Evolutionary conservation across 2,113 vertebrate species (phyloP).

Genomic region (Elanus axillaris): DNA sequence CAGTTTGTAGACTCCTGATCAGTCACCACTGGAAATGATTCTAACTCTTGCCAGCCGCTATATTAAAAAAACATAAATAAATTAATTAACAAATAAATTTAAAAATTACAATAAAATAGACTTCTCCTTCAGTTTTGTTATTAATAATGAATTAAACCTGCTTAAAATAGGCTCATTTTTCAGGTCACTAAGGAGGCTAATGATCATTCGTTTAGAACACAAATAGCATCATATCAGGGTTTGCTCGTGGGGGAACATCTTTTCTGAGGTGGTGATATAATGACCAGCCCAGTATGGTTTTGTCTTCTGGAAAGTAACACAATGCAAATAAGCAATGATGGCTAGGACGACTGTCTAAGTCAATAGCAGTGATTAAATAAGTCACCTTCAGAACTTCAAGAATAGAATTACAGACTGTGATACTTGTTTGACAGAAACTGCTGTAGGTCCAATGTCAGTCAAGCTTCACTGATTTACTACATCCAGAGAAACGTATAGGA

Average conservation of each 20-base stretch:
- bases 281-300: not conserved
- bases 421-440: not conserved
- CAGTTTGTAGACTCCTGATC: not conserved
- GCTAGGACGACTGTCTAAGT: not conserved
- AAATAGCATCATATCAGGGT: not conserved
- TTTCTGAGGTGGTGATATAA: not conserved
- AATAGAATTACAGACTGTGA: too few relatives aligned
- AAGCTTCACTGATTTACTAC: not conserved
- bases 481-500: not conserved
- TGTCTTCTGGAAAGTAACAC: not conserved
- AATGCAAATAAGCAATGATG: not conserved
- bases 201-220: not conserved
- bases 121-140: not conserved
- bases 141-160: not conserved
- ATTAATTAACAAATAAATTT: too few relatives aligned
- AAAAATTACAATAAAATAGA: not conserved
- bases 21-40: not conserved
- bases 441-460: too few relatives aligned
- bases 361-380: not conserved
- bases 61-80: not conserved
- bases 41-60: not conserved
- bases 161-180: not conserved
- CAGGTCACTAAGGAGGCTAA: not conserved
- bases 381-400: not conserved
- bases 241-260: not conserved